Percentiles rank a stretch among this genome's conserved stretches.
Conservation (phyloP, 2,888 invertebrate genomes). For the Thecocarcelia acutangulata region DNA sequence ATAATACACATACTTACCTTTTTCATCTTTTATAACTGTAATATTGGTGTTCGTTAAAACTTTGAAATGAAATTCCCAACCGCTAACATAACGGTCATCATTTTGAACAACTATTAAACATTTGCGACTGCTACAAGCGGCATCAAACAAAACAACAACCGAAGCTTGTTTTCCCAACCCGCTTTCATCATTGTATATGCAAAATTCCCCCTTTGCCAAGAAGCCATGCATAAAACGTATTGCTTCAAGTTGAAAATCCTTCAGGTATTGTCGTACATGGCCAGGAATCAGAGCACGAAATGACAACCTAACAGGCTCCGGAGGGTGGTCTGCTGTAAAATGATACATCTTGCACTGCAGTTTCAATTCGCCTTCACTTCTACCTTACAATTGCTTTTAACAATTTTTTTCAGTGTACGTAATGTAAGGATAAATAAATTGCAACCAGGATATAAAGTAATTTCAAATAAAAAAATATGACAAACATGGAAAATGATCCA, state of each 20-base stretch:
- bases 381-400: not conserved
- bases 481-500: constrained; percentile 80
- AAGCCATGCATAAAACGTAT: constrained; percentile 77
- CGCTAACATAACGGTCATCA: constrained; percentile 76
- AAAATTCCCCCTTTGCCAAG: constrained; percentile 76
- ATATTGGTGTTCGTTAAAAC: constrained; percentile 75
- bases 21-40: constrained; percentile 74
- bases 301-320: constrained; percentile 74
- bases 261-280: constrained; percentile 77
- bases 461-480: constrained; percentile 80
- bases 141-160: constrained; percentile 76
- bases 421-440: constrained; percentile 78
- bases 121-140: constrained; percentile 73
- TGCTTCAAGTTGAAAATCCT: constrained; percentile 78
- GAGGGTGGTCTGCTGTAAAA: constrained; percentile 76
- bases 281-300: constrained; percentile 74
- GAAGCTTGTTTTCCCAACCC: constrained; percentile 78
- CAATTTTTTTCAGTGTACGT: constrained; percentile 62
- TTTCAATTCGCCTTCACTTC: not conserved
- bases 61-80: constrained; percentile 79
- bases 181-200: constrained; percentile 79
- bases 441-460: constrained; percentile 79
- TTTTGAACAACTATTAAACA: constrained; percentile 77
- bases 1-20: constrained; percentile 70
- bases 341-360: constrained; percentile 76